Percentiles rank a stretch among this genome's conserved stretches.
Evolutionary conservation across 2,797 vertebrate genomes (phyloP).

Genomic region (Intellagama lesueurii): DNA sequence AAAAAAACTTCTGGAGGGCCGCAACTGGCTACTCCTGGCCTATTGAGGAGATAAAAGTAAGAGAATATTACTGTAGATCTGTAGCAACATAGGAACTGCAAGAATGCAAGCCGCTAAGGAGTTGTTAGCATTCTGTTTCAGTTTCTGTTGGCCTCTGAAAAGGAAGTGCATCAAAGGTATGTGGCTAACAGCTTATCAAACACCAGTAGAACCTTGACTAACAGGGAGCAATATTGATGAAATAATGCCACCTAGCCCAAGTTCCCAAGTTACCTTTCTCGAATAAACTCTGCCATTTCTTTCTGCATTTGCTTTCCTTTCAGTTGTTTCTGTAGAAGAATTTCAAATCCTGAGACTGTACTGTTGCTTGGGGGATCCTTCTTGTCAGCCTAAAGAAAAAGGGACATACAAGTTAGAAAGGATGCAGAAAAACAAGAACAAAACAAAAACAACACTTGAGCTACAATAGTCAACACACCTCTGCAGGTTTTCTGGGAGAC

Average conservation of each 20-base stretch:
- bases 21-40: too few species aligned
- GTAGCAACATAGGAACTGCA: background rate
- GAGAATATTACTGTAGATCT: background rate
- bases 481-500: background rate
- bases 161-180: background rate
- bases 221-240: background rate
- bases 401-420: constrained; percentile 15
- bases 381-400: constrained; percentile 87
- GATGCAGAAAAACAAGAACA: too few species aligned
- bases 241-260: background rate
- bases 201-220: background rate
- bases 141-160: background rate
- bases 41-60: background rate
- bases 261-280: constrained; percentile 87
- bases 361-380: constrained; percentile 93
- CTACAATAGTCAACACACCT: too few species aligned
- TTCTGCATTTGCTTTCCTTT: constrained; percentile 99
- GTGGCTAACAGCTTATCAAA: background rate
- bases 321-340: constrained; percentile 95
- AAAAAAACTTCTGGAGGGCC: too few species aligned
- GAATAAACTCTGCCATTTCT: constrained; percentile 97
- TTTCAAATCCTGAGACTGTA: constrained; percentile 92
- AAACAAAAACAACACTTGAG: too few species aligned
- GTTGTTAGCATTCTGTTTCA: background rate
- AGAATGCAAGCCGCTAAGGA: background rate